Base-by-base conservation (phyloP, 2,113 vertebrate genomes). In the Sander vitreus region DNA sequence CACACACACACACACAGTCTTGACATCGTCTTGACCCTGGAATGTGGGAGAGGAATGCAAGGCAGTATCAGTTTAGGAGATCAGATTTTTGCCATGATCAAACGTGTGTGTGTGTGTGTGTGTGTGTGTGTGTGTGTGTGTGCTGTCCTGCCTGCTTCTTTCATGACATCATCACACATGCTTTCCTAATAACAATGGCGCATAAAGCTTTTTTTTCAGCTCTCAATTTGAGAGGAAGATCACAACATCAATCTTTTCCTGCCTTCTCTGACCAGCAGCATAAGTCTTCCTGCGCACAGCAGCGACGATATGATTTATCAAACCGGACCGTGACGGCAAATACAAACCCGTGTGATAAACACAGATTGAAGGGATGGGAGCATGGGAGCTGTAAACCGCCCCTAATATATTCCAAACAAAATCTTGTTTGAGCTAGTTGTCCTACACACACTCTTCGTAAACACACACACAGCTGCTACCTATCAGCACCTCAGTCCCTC, bases 391-490 rank as follows among this genome's bases (percentile, higher is more conserved):
- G 91, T 89, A 93, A 94, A 94, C 87, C 82, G 75, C 81, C 39
- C 36, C 89, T 92, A 92, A 93, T 93, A 81, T 91, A 92, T 93
- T 90, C 92, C 87, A 92, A 92, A 92, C 91, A 86, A 90, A 92
- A 92, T 89, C 91, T 83, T 88, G 90, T 92, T 90, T 90, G 84
- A 87, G 89, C 90, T 73, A 86, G 80, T 89, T 88, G 59, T 62
- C 13, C 10, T 11, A 63, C 71, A 65, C 71, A 58, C 79, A 59
- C 79, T 54, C 64, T 43, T 43, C 7, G 39, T 43, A 43, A 43
- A 65, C 59, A 58, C 74, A 51, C 78, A 67, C 81, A 88, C 87
- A 94, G 92, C 93, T 94, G 93, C 91, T 91, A 90, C 90, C 92
- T 91, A 93, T 93, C 93, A 93, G 85, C 93, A 93, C 92, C 89